Base-by-base conservation (phyloP, 2,888 invertebrate species). In the Caradrina kadenii region DNA sequence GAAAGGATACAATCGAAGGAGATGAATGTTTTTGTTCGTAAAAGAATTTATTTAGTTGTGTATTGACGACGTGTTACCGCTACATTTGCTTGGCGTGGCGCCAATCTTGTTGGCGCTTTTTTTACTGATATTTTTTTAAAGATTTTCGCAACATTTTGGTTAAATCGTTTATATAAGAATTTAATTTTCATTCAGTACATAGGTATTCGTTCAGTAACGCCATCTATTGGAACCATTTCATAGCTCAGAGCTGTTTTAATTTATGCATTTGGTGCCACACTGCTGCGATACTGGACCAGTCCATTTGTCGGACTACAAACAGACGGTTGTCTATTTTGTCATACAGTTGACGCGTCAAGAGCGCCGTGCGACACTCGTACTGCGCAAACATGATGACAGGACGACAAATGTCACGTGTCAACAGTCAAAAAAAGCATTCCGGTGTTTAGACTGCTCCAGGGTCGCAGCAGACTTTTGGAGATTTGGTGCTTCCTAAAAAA, bases 1-100 rank as follows among this genome's bases (percentile, higher is more conserved):
- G 63, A 80, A 81, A 77, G 62, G 64, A 63, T 64, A 70, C 70
- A 45, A 63, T 67, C 64, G 31, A 55, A 55, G 50, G 68, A 72
- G 60, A 71, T 56, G 13, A 53, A 64, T 76, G 31, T 56, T 64
- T 62, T 55, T 66, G 63, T 67, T 71, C 49, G 55, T 53, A 62
- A 55, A 69, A 68, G 2, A 39, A 63, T 71, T 68, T 81, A 71
- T 68, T 71, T 68, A 68, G 55, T 52, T 70, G 26, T 59, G 53
- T 63, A 64, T 58, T 54, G 35, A 63, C 50, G 26, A 60, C 69
- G 58, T 61, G 50, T 56, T 70, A 21, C 45, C 31, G 39, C 53
- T 62, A 55, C 58, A 68, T 60, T 72, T 59, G 64, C 42, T 61
- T 65, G 62, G 65, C 50, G 19, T 26, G 35, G 48, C 10, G 48